Evolutionary conservation across 2,888 invertebrate genomes (phyloP).

Genomic region (Melolontha melolontha): DNA sequence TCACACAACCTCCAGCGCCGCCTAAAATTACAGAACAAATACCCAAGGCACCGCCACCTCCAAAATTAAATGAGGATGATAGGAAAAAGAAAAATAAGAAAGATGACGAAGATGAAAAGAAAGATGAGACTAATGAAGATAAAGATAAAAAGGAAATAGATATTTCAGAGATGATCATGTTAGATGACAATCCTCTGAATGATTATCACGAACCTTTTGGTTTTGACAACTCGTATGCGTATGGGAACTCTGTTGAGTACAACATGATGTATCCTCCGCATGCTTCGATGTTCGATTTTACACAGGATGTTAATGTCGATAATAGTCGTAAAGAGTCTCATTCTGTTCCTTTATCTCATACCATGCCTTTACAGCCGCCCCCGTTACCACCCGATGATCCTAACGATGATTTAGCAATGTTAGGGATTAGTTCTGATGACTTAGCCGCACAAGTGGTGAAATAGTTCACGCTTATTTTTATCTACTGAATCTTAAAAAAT

Average conservation of each 20-base stretch:
- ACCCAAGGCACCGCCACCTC: constrained; percentile 57
- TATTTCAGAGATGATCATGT: constrained; percentile 39
- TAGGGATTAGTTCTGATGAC: constrained; percentile 88
- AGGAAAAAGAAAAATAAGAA: constrained; percentile 23
- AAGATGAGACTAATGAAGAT: constrained; percentile 10
- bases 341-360: constrained; percentile 57
- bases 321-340: constrained; percentile 47
- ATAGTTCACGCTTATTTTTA: constrained; percentile 17
- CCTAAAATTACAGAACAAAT: constrained; percentile 52
- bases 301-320: constrained; percentile 51
- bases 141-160: constrained; percentile 33
- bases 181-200: constrained; percentile 42
- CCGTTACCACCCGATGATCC: constrained; percentile 66
- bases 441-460: constrained; percentile 70
- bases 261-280: constrained; percentile 57
- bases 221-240: constrained; percentile 34
- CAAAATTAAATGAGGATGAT: constrained; percentile 54
- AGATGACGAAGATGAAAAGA: constrained; percentile 35
- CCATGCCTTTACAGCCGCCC: constrained; percentile 62
- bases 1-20: constrained; percentile 54
- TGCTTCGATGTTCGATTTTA: constrained; percentile 56
- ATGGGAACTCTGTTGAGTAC: constrained; percentile 54
- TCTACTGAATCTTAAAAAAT: constrained; percentile 2
- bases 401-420: constrained; percentile 82
- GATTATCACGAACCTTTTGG: constrained; percentile 44